Conservation (phyloP, 2,797 vertebrate genomes). For the Tamandua tetradactyla region DNA sequence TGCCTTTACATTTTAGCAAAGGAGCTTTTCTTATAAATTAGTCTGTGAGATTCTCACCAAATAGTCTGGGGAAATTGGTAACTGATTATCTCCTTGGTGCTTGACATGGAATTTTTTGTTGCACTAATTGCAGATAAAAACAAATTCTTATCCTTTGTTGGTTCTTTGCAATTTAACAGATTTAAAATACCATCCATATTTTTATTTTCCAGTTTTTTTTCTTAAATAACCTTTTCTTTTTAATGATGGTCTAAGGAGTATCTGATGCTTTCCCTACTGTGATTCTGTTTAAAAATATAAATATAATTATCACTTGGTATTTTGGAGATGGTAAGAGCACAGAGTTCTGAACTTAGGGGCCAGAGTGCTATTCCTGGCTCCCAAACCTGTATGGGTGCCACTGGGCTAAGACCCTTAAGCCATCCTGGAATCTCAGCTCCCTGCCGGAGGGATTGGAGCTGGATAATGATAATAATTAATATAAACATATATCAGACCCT, state of each 20-base stretch:
- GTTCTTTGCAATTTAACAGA: neutral
- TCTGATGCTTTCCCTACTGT: neutral
- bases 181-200: neutral
- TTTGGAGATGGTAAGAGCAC: neutral
- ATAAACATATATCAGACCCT: neutral
- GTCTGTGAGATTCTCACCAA: neutral
- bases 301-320: neutral
- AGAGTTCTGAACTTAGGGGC: neutral
- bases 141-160: neutral
- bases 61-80: neutral
- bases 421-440: neutral
- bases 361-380: neutral
- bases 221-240: neutral
- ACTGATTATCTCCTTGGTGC: slow-evolving; percentile 20
- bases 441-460: neutral
- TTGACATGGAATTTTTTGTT: neutral
- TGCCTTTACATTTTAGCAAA: slow-evolving; percentile 9
- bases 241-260: neutral
- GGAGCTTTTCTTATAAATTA: neutral
- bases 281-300: neutral
- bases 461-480: neutral
- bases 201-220: neutral
- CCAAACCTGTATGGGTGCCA: neutral
- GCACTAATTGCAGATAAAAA: neutral
- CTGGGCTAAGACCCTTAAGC: neutral